phyloP scores from a whole-genome alignment of 2,888 invertebrate species.

The Tetramorium bicarinatum region DNA sequence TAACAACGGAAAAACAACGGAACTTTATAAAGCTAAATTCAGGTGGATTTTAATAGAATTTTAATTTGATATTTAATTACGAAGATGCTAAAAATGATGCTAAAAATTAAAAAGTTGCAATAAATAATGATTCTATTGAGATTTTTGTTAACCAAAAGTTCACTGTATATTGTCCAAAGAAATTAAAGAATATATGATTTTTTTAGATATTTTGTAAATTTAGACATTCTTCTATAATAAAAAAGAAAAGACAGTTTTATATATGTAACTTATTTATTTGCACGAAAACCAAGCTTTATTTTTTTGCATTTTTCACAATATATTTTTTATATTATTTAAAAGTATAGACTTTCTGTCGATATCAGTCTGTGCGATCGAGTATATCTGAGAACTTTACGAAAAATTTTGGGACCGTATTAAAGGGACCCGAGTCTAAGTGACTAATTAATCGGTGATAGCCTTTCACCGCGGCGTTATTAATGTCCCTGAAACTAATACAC shows the following conservation, averaged over 20 bases:
- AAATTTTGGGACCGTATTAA: background rate
- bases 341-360: background rate
- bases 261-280: background rate
- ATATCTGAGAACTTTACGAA: background rate
- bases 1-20: background rate
- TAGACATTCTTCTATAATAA: background rate
- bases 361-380: background rate
- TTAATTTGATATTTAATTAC: constrained; percentile 1
- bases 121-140: background rate
- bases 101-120: constrained; percentile 8
- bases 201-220: background rate
- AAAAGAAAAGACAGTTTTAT: constrained; percentile 2
- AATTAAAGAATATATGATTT: background rate
- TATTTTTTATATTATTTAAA: background rate
- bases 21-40: background rate
- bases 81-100: background rate
- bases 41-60: background rate
- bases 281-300: background rate
- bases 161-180: background rate
- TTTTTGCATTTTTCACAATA: background rate
- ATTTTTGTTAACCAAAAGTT: background rate
- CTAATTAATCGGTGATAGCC: constrained; percentile 84
- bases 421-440: constrained; percentile 70
- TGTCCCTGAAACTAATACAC: constrained; percentile 85
- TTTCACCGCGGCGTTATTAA: constrained; percentile 84